Evolutionary conservation across 1,140 invertebrate species (phyloP), one percentile per base, ranked within the genome.

Genomic region (Plectrocnemia conspersa): DNA sequence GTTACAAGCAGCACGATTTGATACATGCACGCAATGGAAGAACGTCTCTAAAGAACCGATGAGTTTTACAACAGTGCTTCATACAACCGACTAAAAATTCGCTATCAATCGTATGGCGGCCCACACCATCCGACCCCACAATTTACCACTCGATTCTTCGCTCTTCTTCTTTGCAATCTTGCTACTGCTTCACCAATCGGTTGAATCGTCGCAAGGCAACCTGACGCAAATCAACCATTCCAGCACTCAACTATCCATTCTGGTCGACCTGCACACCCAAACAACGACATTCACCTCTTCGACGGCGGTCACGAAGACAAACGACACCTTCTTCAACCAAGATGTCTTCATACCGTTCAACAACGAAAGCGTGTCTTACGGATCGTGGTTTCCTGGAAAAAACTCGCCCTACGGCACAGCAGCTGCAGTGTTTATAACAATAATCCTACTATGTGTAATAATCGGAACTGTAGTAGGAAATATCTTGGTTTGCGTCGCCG

Each of bases 381-480:
- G 35, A 7, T 24, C n/a, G 3, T 61, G 64, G 42, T 57, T 65
- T 32, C 68, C 71, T 25, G 71, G 72, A 58, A 72, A 72, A 52
- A 71, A 73, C 59, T 64, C 64, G 15, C 72, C 69, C 52, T 74
- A 73, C 52, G 71, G 70, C 22, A 70, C 68, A 3, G 52, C 69
- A 10, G 67, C 66, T 64, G 82, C 84, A 35, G 79, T 90, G 52
- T 63, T 87, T 36, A 79, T 91, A 53, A 81, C 82, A 42, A 71
- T 86, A 41, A 74, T 90, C 29, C 77, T 91, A 44, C 75, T 86
- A 57, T 75, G 82, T 59, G 83, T 92, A 22, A 89, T 91, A 57
- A 69, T 90, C 38, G 84, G 82, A 33, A 93, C 90, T 0, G 81
- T 92, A 42, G 79, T 93, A 24, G 92, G 92, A 22, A 97, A 97